phyloP scores from a whole-genome alignment of 2,113 vertebrate species.

The Brienomyrus longianalis region DNA sequence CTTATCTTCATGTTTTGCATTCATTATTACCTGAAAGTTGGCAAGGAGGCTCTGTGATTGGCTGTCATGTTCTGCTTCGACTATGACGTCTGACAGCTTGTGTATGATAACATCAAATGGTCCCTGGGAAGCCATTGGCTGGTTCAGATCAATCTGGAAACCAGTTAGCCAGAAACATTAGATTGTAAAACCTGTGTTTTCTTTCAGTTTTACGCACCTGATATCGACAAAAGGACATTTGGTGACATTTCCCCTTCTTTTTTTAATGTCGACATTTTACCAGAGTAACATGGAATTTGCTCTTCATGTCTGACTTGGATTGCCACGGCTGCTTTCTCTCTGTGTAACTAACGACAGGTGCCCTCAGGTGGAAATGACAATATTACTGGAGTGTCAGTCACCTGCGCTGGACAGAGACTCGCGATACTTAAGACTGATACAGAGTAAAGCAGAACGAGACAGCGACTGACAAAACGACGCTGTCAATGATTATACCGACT shows the following conservation, averaged over 20 bases:
- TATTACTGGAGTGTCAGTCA: constrained; percentile 4
- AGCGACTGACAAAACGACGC: not conserved
- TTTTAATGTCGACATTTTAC: not conserved
- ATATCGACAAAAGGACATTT: not conserved
- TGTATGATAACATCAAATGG: constrained; percentile 63
- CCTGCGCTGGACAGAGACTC: constrained; percentile 19
- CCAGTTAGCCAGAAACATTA: not conserved
- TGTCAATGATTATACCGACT: not conserved
- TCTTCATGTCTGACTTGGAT: not conserved
- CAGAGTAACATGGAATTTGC: not conserved
- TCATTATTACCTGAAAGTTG: constrained; percentile 56
- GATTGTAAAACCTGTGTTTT: not conserved
- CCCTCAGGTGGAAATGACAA: constrained; percentile 25
- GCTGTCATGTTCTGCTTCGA: constrained; percentile 57
- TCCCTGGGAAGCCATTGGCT: constrained; percentile 54
- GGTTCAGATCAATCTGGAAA: constrained; percentile 54
- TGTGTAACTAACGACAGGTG: constrained; percentile 8
- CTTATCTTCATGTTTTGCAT: not conserved
- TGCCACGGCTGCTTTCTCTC: not conserved
- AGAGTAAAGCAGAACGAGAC: not conserved
- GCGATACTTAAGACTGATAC: not conserved
- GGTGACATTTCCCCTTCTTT: not conserved
- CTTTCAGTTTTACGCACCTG: not conserved
- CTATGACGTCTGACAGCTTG: constrained; percentile 63
- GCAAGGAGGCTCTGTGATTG: constrained; percentile 53